A percentile compares a stretch with the other conserved stretches of the same genome.
These are phyloP conservation scores for Stichodactyla helianthus DNA, from an alignment of 64 coral and sea anemone genomes.

Conservation along the genomic window DNA sequence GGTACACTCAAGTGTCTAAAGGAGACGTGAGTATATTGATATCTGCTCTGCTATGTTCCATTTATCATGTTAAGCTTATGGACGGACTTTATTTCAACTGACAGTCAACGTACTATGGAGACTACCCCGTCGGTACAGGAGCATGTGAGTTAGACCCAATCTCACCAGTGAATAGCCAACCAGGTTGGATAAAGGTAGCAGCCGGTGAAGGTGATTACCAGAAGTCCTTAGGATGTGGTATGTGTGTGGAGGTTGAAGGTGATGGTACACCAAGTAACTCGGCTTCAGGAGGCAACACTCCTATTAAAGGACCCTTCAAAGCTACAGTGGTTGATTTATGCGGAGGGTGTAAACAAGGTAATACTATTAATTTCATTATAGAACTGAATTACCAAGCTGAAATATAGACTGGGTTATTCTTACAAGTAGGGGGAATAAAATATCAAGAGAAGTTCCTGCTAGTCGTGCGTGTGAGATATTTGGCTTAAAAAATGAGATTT, in stretches of 20 bases:
- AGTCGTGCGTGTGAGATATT: no score
- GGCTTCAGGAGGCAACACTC: slow-evolving; percentile 15
- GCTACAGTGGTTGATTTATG: slow-evolving; percentile 61
- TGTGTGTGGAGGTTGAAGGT: slow-evolving; percentile 44
- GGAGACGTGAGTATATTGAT: slow-evolving; percentile 23
- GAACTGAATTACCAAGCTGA: no score
- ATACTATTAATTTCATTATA: neutral
- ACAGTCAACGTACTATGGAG: slow-evolving; percentile 52
- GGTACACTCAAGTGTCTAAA: slow-evolving; percentile 21
- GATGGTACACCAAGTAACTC: slow-evolving; percentile 15
- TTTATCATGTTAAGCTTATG: neutral
- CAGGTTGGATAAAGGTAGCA: slow-evolving; percentile 46
- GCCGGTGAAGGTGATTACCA: slow-evolving; percentile 33
- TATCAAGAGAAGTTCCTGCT: no score
- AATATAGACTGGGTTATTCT: no score
- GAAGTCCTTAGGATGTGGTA: slow-evolving; percentile 63
- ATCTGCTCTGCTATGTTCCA: no score
- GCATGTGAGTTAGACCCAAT: slow-evolving; percentile 57
- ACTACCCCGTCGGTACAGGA: slow-evolving; percentile 17
- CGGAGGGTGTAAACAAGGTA: slow-evolving; percentile 47
- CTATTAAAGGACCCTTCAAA: slow-evolving; percentile 43
- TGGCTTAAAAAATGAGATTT: no score
- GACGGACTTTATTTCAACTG: neutral
- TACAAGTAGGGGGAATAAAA: no score
- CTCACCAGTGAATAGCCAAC: slow-evolving; percentile 31